Percentiles rank a stretch among this genome's conserved stretches.
Evolutionary conservation across 2,888 invertebrate genomes (phyloP).

Genomic region (Aphodius sticticus): DNA sequence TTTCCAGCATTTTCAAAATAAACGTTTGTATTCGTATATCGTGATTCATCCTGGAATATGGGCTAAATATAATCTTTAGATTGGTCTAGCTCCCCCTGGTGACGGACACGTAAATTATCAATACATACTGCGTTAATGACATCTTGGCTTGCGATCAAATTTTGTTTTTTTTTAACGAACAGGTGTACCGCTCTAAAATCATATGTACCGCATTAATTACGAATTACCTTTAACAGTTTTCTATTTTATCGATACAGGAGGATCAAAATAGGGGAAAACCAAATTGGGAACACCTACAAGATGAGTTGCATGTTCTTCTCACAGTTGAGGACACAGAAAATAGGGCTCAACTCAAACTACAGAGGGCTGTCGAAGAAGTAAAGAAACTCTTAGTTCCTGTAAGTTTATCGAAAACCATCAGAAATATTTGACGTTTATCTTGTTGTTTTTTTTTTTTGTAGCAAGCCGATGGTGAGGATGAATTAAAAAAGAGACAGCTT

Average conservation of each 20-base stretch:
- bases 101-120: slow-evolving; percentile 6
- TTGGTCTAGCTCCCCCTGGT: not conserved
- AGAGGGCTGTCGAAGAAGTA: slow-evolving; percentile 97
- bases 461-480: slow-evolving; percentile 99
- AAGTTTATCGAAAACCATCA: slow-evolving; percentile 60
- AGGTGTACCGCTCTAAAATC: not conserved
- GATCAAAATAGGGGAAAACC: slow-evolving; percentile 99
- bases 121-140: slow-evolving; percentile 19
- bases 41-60: slow-evolving; percentile 6
- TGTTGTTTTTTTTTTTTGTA: slow-evolving; percentile 48
- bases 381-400: slow-evolving; percentile 97
- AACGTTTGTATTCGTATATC: not conserved
- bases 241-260: slow-evolving; percentile 73
- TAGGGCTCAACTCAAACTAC: slow-evolving; percentile 92
- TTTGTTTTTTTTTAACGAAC: not conserved
- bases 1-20: slow-evolving; percentile 4
- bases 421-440: not conserved
- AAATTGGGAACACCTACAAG: slow-evolving; percentile 99
- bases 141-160: slow-evolving; percentile 15
- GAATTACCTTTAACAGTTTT: not conserved
- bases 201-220: not conserved
- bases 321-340: slow-evolving; percentile 99
- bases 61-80: slow-evolving; percentile 13
- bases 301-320: slow-evolving; percentile 97
- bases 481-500: slow-evolving; percentile 98